Percentiles rank a stretch among this genome's conserved stretches.
Conservation (phyloP, 2,888 invertebrate species). For the Aphidoletes aphidimyza region DNA sequence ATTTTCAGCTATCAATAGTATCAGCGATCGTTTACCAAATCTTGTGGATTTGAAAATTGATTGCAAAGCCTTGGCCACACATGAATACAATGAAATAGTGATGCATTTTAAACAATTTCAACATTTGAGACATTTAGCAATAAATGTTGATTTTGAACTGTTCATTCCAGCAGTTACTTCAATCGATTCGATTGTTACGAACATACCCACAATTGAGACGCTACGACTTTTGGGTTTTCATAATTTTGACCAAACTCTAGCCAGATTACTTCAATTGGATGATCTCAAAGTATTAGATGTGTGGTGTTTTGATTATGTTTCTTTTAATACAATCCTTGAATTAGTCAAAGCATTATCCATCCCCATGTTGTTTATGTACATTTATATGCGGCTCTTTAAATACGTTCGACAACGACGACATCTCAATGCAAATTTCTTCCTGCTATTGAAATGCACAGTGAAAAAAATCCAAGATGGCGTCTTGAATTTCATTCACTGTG, state of each 20-base stretch:
- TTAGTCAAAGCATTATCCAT: slow-evolving; percentile 2
- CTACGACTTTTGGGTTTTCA: neutral
- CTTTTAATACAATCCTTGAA: slow-evolving; percentile 35
- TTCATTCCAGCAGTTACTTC: slow-evolving; percentile 1
- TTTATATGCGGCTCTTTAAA: no score
- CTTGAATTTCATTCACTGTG: no score
- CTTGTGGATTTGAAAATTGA: slow-evolving; percentile 15
- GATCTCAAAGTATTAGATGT: slow-evolving; percentile 24
- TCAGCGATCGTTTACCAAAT: slow-evolving; percentile 18
- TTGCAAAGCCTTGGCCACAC: neutral
- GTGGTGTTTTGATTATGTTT: slow-evolving; percentile 33
- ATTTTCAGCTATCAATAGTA: slow-evolving; percentile 45
- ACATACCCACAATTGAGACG: slow-evolving; percentile 39
- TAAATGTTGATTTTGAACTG: neutral
- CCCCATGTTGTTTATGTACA: no score
- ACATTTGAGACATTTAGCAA: slow-evolving; percentile 25
- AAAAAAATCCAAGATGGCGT: no score
- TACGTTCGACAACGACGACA: no score
- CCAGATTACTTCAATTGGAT: slow-evolving; percentile 21
- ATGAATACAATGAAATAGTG: slow-evolving; percentile 39
- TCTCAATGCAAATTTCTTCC: no score
- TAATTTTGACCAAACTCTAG: slow-evolving; percentile 25
- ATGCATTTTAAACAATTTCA: slow-evolving; percentile 13
- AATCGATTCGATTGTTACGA: slow-evolving; percentile 21
- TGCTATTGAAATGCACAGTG: no score